phyloP scores from a whole-genome alignment of 2,888 invertebrate genomes.

The Torymus auratus region DNA sequence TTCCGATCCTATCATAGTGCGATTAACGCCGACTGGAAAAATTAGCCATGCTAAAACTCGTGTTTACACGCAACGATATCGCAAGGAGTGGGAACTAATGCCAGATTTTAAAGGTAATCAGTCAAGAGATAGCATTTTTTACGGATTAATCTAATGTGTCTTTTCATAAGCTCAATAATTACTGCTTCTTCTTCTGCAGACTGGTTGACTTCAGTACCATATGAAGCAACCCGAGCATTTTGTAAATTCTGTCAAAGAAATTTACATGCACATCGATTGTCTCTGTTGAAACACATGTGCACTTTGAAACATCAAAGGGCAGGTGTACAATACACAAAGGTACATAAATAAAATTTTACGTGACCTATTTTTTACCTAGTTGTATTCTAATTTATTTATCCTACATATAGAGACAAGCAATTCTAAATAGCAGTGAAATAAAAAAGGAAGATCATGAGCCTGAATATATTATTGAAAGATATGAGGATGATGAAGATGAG shows the following conservation, averaged over 20 bases:
- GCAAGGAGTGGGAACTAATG: conserved; percentile 80
- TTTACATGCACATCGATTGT: conserved; percentile 80
- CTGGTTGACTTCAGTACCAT: conserved; percentile 79
- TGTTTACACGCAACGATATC: conserved; percentile 79
- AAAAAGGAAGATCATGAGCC: conserved; percentile 66
- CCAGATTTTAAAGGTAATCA: conserved; percentile 80
- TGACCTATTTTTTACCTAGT: not conserved
- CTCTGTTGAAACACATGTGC: conserved; percentile 80
- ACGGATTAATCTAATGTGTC: no score
- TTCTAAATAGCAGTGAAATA: not conserved
- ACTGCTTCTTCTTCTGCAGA: conserved; percentile 71
- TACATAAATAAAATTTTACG: conserved; percentile 18
- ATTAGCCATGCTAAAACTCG: conserved; percentile 75
- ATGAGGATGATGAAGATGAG: conserved; percentile 51
- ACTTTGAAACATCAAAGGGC: conserved; percentile 80
- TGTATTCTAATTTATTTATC: conserved; percentile 35
- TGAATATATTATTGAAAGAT: conserved; percentile 68
- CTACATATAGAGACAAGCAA: conserved; percentile 30
- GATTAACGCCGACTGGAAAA: conserved; percentile 73
- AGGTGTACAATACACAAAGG: conserved; percentile 61
- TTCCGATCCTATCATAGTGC: not conserved
- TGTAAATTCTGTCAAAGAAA: conserved; percentile 80
- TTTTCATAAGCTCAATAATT: no score
- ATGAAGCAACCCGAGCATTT: conserved; percentile 79
- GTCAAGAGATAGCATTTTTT: not conserved